Conservation (phyloP, 1,140 invertebrate genomes). For the Diachasmimorpha longicaudata region DNA sequence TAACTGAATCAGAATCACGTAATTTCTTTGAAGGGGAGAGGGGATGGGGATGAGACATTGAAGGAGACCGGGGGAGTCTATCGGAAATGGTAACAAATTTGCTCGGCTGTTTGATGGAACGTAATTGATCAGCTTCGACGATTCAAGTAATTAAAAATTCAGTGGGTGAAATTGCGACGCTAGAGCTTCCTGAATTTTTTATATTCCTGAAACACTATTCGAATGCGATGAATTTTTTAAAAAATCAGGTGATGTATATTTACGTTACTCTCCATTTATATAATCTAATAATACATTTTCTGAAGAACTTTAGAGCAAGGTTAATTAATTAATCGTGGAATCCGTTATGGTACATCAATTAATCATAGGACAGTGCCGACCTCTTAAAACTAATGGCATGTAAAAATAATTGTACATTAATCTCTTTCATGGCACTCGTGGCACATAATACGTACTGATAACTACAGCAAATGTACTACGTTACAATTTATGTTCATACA, state of each 20-base stretch:
- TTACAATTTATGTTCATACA: not conserved
- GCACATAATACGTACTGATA: not conserved
- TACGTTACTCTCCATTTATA: not conserved
- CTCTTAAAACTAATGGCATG: slow-evolving; percentile 11
- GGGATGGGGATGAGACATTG: not conserved
- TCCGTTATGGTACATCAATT: not conserved
- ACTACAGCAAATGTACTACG: not conserved
- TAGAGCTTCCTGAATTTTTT: not conserved
- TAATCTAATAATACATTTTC: not conserved
- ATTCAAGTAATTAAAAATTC: not conserved
- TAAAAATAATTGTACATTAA: slow-evolving; percentile 23
- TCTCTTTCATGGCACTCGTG: not conserved
- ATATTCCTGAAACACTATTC: not conserved
- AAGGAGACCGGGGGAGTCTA: not conserved
- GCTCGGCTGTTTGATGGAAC: not conserved
- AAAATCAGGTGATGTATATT: not conserved
- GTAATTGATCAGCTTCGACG: not conserved
- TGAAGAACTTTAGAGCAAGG: not conserved
- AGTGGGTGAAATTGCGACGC: not conserved
- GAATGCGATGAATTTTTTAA: not conserved
- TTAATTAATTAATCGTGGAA: slow-evolving; percentile 2
- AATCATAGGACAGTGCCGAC: not conserved
- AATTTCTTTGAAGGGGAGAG: not conserved
- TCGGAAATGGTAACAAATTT: not conserved
- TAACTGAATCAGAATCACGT: not conserved